phyloP scores from a whole-genome alignment of 2,113 vertebrate genomes.

The Lipophrys pholis region DNA sequence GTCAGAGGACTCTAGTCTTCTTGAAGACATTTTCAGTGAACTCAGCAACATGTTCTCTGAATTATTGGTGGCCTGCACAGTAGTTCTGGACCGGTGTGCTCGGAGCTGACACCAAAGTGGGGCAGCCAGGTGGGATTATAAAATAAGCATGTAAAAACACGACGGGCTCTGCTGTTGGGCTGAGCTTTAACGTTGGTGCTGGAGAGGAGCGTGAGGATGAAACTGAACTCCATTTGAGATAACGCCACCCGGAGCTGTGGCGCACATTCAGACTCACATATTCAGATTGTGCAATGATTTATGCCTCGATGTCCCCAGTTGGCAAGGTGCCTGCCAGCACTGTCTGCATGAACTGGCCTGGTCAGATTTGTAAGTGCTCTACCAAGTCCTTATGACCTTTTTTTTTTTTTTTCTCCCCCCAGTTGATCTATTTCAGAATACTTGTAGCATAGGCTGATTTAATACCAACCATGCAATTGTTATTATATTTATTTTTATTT shows the following conservation, averaged over 20 bases:
- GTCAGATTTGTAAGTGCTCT: slow-evolving; percentile 44
- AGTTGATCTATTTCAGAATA: slow-evolving; percentile 1
- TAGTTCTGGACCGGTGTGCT: slow-evolving; percentile 3
- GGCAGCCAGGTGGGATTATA: slow-evolving; percentile 26
- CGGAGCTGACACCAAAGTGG: slow-evolving; percentile 21
- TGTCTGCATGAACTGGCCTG: slow-evolving; percentile 46
- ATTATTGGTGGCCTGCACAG: slow-evolving; percentile 23
- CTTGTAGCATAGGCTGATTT: neutral
- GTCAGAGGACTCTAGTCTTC: slow-evolving; percentile 19
- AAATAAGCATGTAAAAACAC: neutral
- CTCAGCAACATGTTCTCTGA: slow-evolving; percentile 26
- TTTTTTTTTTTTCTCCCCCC: neutral
- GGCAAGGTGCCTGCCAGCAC: slow-evolving; percentile 39
- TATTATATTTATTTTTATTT: too few species aligned
- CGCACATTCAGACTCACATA: slow-evolving; percentile 43
- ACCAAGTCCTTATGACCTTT: slow-evolving; percentile 24
- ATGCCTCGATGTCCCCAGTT: slow-evolving; percentile 59
- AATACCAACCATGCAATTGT: neutral
- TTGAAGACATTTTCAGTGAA: slow-evolving; percentile 28
- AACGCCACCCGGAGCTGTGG: slow-evolving; percentile 32
- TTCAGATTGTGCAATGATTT: slow-evolving; percentile 62
- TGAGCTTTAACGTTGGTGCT: slow-evolving; percentile 22
- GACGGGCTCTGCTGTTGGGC: slow-evolving; percentile 17
- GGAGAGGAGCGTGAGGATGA: slow-evolving; percentile 32
- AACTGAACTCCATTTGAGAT: slow-evolving; percentile 45